Evolutionary conservation across 2,888 invertebrate genomes (phyloP), one percentile per base, ranked within the genome.

Genomic region (Amiota mariae): DNA sequence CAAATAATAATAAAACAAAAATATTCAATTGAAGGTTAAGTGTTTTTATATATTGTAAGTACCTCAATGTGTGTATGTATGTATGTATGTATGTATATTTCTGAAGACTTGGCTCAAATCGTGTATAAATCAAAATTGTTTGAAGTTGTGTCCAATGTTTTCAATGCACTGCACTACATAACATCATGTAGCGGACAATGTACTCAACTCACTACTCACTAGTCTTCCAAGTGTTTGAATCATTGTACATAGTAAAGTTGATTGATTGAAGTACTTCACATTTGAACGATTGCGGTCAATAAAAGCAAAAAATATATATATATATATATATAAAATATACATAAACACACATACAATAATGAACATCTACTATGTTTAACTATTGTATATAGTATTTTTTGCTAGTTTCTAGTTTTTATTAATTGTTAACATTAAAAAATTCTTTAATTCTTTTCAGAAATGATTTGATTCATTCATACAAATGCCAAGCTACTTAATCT

Each of bases 231-330:
- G 70, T 70, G 24, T 51, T 48, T 68, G 68, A 47, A 47, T 51
- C 51, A 24, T 54, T 70, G 24, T 73, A 66, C 70, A 57, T 73
- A 73, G 63, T 73, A 68, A 47, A 63, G 68, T 59, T 57, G 36
- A 36, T 36, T 36, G 36, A 36, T 36, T 36, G 8, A 63, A 78
- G 76, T 73, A 81, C 78, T 86, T 85, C 82, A 85, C 85, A 86
- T 85, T 82, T 79, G 79, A 86, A 82, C 82, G 85, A 86, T 85
- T 82, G 83, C 86, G 86, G 87, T 86, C 85, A 85, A 81, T 86
- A 81, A 77, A 72, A 68, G 36, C n/a, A 36, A 36, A 36, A 36
- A 36, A 36, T 6, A 36, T 6, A 36, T 36, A 36, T 6, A 61
- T 57, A 24, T 24, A 24, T 24, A 24, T n/a, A n/a, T n/a, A n/a